Base-by-base conservation (phyloP, 2,113 vertebrate species). In the Todiramphus chloris region DNA sequence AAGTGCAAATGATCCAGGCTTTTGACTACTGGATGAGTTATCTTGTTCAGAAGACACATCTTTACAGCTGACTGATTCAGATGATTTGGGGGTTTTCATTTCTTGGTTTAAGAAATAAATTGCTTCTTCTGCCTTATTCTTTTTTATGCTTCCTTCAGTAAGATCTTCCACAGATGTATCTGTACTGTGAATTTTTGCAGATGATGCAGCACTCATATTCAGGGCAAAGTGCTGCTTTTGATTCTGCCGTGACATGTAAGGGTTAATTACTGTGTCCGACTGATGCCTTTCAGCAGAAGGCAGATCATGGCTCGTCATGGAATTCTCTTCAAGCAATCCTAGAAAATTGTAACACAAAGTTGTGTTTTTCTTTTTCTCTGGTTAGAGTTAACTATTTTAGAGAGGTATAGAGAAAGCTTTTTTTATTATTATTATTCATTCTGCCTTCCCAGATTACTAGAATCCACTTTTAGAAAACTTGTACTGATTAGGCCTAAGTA, bases 321-420 rank as follows among this genome's bases (percentile, higher is more conserved):
- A 90, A 76, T 48, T 66, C 25, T 97, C 94, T 60, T 98, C 97
- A 93, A 96, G 69, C 60, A 66, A 91, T 35, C 91, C 98, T 98
- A 82, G 90, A 97, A 97, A 96, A 75, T 10, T 79, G 60, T 1
- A 17, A 72, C 4, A 37, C 6, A 28, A 20, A 50, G 48, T 50
- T 46, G 41, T 41, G 37, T n/a, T n/a, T n/a, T n/a, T n/a, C n/a
- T n/a, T n/a, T n/a, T n/a, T n/a, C n/a, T n/a, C 14, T 46, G 25
- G 4, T 5, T 60, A 10, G 20, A 66, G 23, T 55, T 58, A 76
- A 73, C 13, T 46, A n/a, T 11, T 80, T 82, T 8, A 9, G 50
- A 31, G 7, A 6, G 39, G 51, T 59, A 72, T 2, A 76, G 44
- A 83, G 27, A 87, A 89, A 11, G 2, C 4, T 41, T 53, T 88